Percentiles rank a stretch among this genome's conserved stretches.
phyloP scores from a whole-genome alignment of 2,888 invertebrate species.

The Nephrocerus scutellatus region DNA sequence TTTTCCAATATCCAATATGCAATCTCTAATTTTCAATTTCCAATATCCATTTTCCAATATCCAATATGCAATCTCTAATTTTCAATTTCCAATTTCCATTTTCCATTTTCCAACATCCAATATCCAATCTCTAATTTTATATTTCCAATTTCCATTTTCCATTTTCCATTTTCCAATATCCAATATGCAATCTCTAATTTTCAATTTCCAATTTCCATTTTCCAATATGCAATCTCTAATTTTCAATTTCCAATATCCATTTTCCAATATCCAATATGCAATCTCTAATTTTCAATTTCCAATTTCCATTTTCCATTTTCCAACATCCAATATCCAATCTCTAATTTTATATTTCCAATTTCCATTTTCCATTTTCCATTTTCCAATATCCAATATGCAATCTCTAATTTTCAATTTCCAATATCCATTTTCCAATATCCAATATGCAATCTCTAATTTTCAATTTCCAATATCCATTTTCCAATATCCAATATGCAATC shows the following conservation, averaged over 20 bases:
- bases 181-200: background rate
- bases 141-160: too few species aligned
- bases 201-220: background rate
- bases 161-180: too few species aligned
- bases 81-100: background rate
- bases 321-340: too few species aligned
- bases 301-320: too few species aligned
- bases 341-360: background rate
- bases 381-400: too few species aligned
- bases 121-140: conserved; percentile 1
- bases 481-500: too few species aligned
- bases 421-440: conserved; percentile 9
- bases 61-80: too few species aligned
- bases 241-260: conserved; percentile 4
- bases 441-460: conserved; percentile 1
- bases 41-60: too few species aligned
- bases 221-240: too few species aligned
- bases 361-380: background rate
- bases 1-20: conserved; percentile 10
- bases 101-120: conserved; percentile 2
- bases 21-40: too few species aligned
- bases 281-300: too few species aligned
- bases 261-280: conserved; percentile 10
- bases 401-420: conserved; percentile 5
- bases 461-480: too few species aligned